Evolutionary conservation across 1,140 invertebrate species (phyloP), one percentile per base, ranked within the genome.

Genomic region (Heliconius hewitsoni): DNA sequence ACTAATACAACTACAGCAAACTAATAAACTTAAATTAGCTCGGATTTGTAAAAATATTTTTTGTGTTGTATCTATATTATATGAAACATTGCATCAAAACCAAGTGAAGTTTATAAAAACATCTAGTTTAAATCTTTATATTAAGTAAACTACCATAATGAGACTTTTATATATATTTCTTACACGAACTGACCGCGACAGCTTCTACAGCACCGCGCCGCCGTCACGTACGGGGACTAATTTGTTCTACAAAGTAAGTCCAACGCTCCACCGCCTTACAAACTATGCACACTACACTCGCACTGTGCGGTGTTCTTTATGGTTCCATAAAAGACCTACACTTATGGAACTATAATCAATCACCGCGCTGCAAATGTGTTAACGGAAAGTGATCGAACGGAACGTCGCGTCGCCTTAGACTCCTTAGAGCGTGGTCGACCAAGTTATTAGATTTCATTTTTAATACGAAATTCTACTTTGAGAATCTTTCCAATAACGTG

Each of bases 401-500:
- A 2, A 5, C 60, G 60, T 8, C 60, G 60, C 3, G 42, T 46
- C 42, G 42, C 13, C 34, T 37, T 37, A 37, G 42, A 13, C 60
- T 11, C 60, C 27, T 66, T 1, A 30, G 23, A 66, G 16, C 27
- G 23, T 16, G 60, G 60, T 30, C 27, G 60, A 66, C 60, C 23
- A 30, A 30, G 3, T 30, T 66, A 66, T 66, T 30, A 66, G 11
- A 66, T 66, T 66, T 66, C 27, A 66, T 66, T 66, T 60, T 66
- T 66, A 66, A 66, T 66, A 3, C 60, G 60, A 66, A 30, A 30
- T n/a, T 66, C 11, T 16, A 66, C 60, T 27, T 66, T 66, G 60
- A 66, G 60, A 66, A 66, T 66, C 13, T 66, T 30, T 66, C 27
- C 60, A 27, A 66, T 66, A 66, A 30, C 60, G 60, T 66, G 60